phyloP scores from a whole-genome alignment of 2,797 vertebrate species.

The Oreortyx pictus region DNA sequence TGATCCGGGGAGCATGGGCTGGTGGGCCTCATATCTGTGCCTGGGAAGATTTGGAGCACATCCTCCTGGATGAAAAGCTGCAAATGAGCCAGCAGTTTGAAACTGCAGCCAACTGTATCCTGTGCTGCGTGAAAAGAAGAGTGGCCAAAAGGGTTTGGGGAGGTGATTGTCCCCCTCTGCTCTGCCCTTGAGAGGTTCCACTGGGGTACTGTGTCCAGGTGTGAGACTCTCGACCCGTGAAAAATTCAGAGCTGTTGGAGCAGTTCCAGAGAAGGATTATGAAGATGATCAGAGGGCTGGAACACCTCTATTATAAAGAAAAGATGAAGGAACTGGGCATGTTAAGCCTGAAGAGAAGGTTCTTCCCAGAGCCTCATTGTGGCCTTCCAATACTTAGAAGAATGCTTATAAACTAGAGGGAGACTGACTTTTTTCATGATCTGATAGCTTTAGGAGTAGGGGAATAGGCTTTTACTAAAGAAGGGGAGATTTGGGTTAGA shows the following conservation, averaged over 20 bases:
- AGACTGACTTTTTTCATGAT: no score
- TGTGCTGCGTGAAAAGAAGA: not conserved
- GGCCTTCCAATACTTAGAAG: no score
- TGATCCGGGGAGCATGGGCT: not conserved
- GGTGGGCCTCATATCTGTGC: not conserved
- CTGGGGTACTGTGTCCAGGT: not conserved
- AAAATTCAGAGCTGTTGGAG: not conserved
- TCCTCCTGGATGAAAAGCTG: not conserved
- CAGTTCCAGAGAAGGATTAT: not conserved
- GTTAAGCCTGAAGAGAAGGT: no score
- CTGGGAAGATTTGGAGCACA: no score
- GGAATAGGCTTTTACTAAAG: no score
- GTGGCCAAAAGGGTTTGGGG: not conserved
- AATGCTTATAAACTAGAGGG: no score
- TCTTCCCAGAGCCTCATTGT: no score
- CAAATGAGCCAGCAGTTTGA: not conserved
- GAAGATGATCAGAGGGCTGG: not conserved
- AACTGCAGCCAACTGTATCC: not conserved
- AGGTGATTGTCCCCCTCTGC: not conserved
- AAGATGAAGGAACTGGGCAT: no score
- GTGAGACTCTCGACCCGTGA: not conserved
- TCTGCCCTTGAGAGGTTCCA: not conserved
- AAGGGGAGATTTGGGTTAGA: no score
- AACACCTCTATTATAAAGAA: not conserved
- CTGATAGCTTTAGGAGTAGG: no score